Conservation (phyloP, 2,113 vertebrate genomes). For the Speoplatyrhinus poulsoni region DNA sequence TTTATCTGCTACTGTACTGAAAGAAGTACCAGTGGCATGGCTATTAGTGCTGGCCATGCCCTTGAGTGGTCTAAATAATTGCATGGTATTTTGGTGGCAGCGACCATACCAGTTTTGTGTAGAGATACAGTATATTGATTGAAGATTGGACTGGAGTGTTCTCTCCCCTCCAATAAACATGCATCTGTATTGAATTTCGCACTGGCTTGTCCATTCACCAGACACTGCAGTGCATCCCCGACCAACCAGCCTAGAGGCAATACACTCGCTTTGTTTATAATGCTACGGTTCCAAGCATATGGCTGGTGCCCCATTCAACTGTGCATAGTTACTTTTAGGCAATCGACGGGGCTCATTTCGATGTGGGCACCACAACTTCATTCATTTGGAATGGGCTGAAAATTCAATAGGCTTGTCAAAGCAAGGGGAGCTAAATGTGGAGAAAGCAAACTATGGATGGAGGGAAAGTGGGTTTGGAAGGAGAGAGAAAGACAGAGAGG, state of each 20-base stretch:
- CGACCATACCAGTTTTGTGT: constrained; percentile 54
- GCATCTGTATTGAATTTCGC: constrained; percentile 71
- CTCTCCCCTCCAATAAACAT: constrained; percentile 51
- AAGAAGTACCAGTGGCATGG: constrained; percentile 1
- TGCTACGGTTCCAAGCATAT: constrained; percentile 75
- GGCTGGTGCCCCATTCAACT: constrained; percentile 67
- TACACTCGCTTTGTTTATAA: constrained; percentile 77
- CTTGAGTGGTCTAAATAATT: constrained; percentile 53
- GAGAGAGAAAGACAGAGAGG: constrained; percentile 15
- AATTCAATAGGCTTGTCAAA: constrained; percentile 61
- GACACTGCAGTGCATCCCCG: constrained; percentile 72
- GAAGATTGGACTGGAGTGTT: constrained; percentile 67
- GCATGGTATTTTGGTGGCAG: constrained; percentile 55
- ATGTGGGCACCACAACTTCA: constrained; percentile 64
- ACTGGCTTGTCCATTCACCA: constrained; percentile 72
- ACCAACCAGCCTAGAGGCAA: constrained; percentile 70
- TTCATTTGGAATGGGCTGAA: constrained; percentile 67
- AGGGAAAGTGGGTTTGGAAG: constrained; percentile 17
- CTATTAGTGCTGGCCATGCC: constrained; percentile 39
- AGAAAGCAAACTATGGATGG: constrained; percentile 26
- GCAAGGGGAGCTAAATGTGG: constrained; percentile 35
- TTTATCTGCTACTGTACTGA: too few species aligned
- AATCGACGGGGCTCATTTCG: constrained; percentile 74
- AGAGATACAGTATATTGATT: constrained; percentile 66
- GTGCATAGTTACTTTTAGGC: constrained; percentile 78